Percentiles rank a stretch among this genome's conserved stretches.
These are phyloP conservation scores for Eupelmus urozonus DNA, from an alignment of 2,888 invertebrate genomes.

Conservation along the genomic window DNA sequence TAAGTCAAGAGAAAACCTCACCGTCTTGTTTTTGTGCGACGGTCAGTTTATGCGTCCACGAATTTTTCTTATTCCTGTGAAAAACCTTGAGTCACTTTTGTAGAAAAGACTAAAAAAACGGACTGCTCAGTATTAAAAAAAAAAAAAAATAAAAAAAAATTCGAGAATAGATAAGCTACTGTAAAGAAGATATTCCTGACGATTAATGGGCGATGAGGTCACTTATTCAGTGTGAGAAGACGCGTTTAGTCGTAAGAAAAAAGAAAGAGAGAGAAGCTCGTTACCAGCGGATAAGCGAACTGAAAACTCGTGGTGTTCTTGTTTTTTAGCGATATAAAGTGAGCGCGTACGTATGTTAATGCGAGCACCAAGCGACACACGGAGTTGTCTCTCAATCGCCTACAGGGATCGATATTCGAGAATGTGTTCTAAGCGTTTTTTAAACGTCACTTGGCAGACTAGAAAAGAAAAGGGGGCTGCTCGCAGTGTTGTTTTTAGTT, in stretches of 20 bases:
- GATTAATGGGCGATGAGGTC: conserved; percentile 47
- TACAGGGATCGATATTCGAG: conserved; percentile 67
- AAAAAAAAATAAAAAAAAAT: conserved; percentile 15
- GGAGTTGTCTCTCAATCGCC: conserved; percentile 64
- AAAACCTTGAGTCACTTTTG: conserved; percentile 59
- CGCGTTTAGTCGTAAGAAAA: conserved; percentile 36
- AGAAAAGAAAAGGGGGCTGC: conserved; percentile 50
- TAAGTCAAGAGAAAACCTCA: conserved; percentile 7
- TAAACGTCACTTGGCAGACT: conserved; percentile 62
- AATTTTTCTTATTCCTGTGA: conserved; percentile 55
- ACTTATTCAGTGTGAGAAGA: conserved; percentile 43
- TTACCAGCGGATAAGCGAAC: conserved; percentile 29
- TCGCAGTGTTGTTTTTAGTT: conserved; percentile 11
- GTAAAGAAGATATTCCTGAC: conserved; percentile 42
- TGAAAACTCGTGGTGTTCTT: conserved; percentile 39
- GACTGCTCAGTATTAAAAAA: conserved; percentile 67
- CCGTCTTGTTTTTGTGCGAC: conserved; percentile 49
- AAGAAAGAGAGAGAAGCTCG: conserved; percentile 21
- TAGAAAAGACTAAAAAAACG: conserved; percentile 65
- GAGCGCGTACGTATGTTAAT: conserved; percentile 61
- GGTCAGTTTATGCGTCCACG: conserved; percentile 45
- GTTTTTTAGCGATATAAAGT: conserved; percentile 48
- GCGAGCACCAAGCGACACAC: conserved; percentile 55
- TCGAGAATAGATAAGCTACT: conserved; percentile 54
- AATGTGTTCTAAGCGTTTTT: conserved; percentile 69